A percentile compares a stretch with the other conserved stretches of the same genome.
These are phyloP conservation scores for Machimus atricapillus DNA, from an alignment of 2,888 invertebrate genomes.

Conservation along the genomic window DNA sequence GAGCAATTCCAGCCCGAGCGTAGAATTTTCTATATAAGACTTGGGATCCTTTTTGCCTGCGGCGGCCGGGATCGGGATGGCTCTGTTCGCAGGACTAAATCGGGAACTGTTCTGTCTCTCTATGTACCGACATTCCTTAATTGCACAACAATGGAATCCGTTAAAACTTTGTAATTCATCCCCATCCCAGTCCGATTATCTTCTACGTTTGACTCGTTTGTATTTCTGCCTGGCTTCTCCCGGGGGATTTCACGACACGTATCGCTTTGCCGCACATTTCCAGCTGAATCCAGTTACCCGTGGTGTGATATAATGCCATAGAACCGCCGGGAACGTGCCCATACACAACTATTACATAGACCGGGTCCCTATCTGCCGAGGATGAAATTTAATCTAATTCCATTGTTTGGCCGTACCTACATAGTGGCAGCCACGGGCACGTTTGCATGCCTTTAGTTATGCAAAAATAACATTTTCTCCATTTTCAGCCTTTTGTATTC, in stretches of 20 bases:
- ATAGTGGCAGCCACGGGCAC: neutral
- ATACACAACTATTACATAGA: constrained; percentile 7
- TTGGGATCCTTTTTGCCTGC: neutral
- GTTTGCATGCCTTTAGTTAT: neutral
- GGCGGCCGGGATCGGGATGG: neutral
- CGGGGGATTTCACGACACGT: neutral
- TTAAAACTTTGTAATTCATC: constrained; percentile 31
- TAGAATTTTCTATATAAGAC: neutral
- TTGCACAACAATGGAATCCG: constrained; percentile 22
- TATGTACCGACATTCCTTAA: constrained; percentile 6
- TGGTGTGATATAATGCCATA: neutral
- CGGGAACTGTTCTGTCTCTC: neutral
- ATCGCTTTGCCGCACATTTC: constrained; percentile 23
- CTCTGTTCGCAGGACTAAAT: neutral
- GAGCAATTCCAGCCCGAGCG: neutral
- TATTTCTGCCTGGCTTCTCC: neutral
- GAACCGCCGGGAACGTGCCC: neutral
- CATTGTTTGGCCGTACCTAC: constrained; percentile 13
- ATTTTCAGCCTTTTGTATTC: constrained; percentile 28
- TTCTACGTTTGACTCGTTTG: constrained; percentile 14
- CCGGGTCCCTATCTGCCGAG: neutral
- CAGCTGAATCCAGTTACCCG: neutral
- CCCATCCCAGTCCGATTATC: neutral
- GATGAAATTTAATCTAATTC: constrained; percentile 34
- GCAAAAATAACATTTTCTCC: constrained; percentile 31